Evolutionary conservation across 2,797 vertebrate species (phyloP), one percentile per base, ranked within the genome.

Genomic region (Orientallactaga sibirica): DNA sequence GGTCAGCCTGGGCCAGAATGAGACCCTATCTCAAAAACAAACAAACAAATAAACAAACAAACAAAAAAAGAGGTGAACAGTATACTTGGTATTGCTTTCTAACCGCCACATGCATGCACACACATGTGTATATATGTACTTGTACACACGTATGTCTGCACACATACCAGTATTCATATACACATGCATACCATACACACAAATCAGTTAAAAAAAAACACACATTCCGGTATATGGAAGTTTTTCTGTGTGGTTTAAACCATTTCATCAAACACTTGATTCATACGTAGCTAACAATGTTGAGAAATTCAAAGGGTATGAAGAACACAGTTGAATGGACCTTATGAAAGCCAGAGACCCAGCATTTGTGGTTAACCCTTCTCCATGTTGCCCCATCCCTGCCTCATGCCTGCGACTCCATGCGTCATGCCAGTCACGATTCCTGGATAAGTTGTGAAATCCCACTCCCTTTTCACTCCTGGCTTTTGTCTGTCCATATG

Each of bases 161-260:
- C 48, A 48, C 48, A 48, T 48, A 8, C 48, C 6, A 48, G 9
- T 48, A 48, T 48, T 48, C 48, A 48, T 10, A 8, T 48, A 48
- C 10, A 48, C 48, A 48, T 48, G 48, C 48, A 7, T 14, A 11
- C 14, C 55, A 64, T 7, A 64, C 15, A 43, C 62, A 6, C 90
- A 78, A 79, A 29, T 88, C 43, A 84, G 80, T 75, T 68, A 48
- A 89, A 91, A 90, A 20, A 37, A 37, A 37, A 37, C 33, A 37
- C 33, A 37, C 79, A 27, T 79, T 61, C n/a, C 18, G 14, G 52
- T 4, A 19, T 25, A 14, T 25, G 18, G 64, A 64, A 67, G 37
- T 91, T 89, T 74, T 92, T 87, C 27, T 87, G 16, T 62, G 71
- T 6, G 7, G 27, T 79, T 94, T 77, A 80, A 86, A 86, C 37